Percentiles rank a stretch among this genome's conserved stretches.
Evolutionary conservation across 1,140 invertebrate genomes (phyloP).

Genomic region (Drosophila tropicalis): DNA sequence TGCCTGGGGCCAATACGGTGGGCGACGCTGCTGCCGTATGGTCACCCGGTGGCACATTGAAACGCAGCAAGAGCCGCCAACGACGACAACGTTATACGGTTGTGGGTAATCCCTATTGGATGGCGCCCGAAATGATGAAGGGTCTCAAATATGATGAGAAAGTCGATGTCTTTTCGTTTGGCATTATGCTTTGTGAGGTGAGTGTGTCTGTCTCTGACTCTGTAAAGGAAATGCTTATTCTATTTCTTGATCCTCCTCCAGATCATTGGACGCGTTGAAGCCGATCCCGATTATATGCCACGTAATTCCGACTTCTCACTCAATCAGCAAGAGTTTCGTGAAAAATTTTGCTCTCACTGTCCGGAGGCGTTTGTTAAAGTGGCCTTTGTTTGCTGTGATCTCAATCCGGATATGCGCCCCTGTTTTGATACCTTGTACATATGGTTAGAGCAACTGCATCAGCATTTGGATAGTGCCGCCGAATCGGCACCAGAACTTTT

Average conservation of each 20-base stretch:
- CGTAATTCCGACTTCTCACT: conserved; percentile 95
- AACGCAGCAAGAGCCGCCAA: conserved; percentile 83
- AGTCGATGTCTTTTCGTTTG: conserved; percentile 98
- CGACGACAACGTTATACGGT: conserved; percentile 86
- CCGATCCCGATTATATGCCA: conserved; percentile 96
- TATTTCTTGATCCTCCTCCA: conserved; percentile 72
- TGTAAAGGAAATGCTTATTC: too few relatives aligned
- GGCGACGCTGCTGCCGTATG: conserved; percentile 41
- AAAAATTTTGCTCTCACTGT: conserved; percentile 94
- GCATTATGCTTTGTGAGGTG: conserved; percentile 97
- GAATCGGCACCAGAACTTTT: conserved; percentile 87
- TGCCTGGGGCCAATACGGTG: conserved; percentile 25
- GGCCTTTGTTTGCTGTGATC: conserved; percentile 94
- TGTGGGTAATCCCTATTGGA: conserved; percentile 98
- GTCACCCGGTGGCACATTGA: conserved; percentile 82
- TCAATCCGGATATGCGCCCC: conserved; percentile 93
- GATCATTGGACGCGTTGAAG: conserved; percentile 96
- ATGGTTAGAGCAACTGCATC: conserved; percentile 91
- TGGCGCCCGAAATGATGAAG: conserved; percentile 99
- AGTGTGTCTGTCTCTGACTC: conserved; percentile 36
- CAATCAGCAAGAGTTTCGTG: conserved; percentile 93
- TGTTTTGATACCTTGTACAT: conserved; percentile 93
- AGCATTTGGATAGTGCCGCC: conserved; percentile 86
- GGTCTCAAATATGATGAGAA: conserved; percentile 98
- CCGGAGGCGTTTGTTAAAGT: conserved; percentile 94